Percentiles rank a stretch among this genome's conserved stretches.
phyloP scores from a whole-genome alignment of 2,797 vertebrate genomes.

The Poeciliopsis turneri region DNA sequence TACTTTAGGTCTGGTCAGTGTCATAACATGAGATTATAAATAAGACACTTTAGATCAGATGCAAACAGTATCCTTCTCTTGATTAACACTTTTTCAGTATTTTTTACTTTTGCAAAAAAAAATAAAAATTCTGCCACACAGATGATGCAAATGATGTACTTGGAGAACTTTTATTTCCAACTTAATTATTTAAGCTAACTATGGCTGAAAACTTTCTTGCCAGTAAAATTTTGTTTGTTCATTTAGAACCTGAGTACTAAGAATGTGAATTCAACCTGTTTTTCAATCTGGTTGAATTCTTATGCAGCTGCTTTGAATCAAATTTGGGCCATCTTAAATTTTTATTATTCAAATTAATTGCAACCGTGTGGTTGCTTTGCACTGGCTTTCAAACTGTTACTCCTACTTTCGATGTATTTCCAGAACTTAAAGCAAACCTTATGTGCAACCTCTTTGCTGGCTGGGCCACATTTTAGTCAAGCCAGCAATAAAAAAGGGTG shows the following conservation, averaged over 20 bases:
- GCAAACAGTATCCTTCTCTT: neutral
- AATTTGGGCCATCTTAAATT: neutral
- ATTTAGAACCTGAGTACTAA: neutral
- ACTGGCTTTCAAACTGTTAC: neutral
- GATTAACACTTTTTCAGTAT: neutral
- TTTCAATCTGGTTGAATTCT: neutral
- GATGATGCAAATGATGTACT: neutral
- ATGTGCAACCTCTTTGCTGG: conserved; percentile 23
- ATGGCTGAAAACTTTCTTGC: neutral
- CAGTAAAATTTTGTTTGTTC: neutral
- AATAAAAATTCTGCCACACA: too few species aligned
- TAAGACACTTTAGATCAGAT: neutral
- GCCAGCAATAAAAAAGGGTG: conserved; percentile 31
- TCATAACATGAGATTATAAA: neutral
- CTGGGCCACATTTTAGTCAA: conserved; percentile 21
- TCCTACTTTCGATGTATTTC: conserved; percentile 12
- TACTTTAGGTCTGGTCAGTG: neutral
- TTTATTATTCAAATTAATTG: neutral
- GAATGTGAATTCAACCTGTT: neutral
- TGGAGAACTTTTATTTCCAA: neutral
- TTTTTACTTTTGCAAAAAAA: neutral
- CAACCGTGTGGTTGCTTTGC: neutral
- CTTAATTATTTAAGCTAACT: neutral
- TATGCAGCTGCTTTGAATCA: neutral
- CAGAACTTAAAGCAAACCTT: conserved; percentile 31